phyloP scores from a whole-genome alignment of 1,140 invertebrate genomes.

The Aphaenogaster rudis region DNA sequence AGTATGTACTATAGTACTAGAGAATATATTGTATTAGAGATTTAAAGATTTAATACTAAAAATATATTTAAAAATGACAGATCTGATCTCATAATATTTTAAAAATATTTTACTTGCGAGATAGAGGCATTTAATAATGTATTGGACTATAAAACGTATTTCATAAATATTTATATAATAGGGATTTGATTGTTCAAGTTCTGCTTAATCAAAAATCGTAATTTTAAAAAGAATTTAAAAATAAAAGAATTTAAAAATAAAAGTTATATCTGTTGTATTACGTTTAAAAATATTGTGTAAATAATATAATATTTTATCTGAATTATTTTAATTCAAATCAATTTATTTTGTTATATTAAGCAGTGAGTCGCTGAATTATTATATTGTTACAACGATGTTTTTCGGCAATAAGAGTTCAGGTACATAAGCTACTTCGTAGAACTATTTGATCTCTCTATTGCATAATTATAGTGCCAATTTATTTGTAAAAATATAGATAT shows the following conservation, averaged over 20 bases:
- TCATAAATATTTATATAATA: slow-evolving; percentile 52
- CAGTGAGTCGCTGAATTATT: not conserved
- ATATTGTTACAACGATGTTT: slow-evolving; percentile 34
- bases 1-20: slow-evolving; percentile 10
- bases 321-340: slow-evolving; percentile 13
- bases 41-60: slow-evolving; percentile 50
- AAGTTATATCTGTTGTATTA: not conserved
- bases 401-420: slow-evolving; percentile 41
- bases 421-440: slow-evolving; percentile 47
- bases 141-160: slow-evolving; percentile 50
- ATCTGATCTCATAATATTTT: slow-evolving; percentile 42
- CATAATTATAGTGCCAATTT: slow-evolving; percentile 74
- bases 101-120: slow-evolving; percentile 49
- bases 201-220: not conserved
- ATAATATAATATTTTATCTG: slow-evolving; percentile 41
- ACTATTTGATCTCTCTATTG: slow-evolving; percentile 65
- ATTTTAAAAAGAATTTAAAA: not conserved
- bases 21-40: slow-evolving; percentile 27
- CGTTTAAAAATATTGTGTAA: not conserved
- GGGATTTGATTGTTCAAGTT: slow-evolving; percentile 32
- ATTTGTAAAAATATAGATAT: slow-evolving; percentile 70
- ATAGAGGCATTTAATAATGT: slow-evolving; percentile 28
- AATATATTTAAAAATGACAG: slow-evolving; percentile 31
- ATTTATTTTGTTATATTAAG: slow-evolving; percentile 15
- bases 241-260: not conserved